A percentile compares a stretch with the other conserved stretches of the same genome.
These are phyloP conservation scores for Myotis pilosus DNA, from an alignment of 2,797 vertebrate genomes.

Conservation along the genomic window DNA sequence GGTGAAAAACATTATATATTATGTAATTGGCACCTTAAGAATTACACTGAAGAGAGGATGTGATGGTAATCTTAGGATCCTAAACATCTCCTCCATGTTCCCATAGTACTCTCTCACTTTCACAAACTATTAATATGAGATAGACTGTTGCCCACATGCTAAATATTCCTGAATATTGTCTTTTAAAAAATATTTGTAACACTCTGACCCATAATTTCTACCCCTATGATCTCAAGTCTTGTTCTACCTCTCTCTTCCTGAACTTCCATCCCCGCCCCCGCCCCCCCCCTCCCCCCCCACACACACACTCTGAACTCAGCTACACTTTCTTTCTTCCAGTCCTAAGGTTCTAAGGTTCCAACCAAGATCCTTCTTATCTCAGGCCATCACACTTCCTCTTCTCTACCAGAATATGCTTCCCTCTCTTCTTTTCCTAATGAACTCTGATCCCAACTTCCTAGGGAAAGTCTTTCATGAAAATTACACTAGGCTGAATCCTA, in stretches of 20 bases:
- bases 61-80: background rate
- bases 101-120: background rate
- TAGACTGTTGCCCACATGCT: background rate
- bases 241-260: background rate
- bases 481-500: background rate
- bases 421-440: background rate
- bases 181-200: background rate
- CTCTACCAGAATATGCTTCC: background rate
- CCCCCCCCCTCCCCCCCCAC: too few species aligned
- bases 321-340: background rate
- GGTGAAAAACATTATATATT: background rate
- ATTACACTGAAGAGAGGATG: background rate
- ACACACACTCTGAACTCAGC: background rate
- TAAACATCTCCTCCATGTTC: background rate
- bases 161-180: background rate
- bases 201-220: background rate
- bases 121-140: background rate
- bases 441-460: background rate
- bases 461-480: background rate
- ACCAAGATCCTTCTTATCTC: background rate
- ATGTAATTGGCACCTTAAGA: background rate
- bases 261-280: background rate
- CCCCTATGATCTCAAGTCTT: background rate
- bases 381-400: background rate
- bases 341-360: background rate